Conservation (phyloP, 1,140 invertebrate genomes). For the Euwallacea fornicatus region DNA sequence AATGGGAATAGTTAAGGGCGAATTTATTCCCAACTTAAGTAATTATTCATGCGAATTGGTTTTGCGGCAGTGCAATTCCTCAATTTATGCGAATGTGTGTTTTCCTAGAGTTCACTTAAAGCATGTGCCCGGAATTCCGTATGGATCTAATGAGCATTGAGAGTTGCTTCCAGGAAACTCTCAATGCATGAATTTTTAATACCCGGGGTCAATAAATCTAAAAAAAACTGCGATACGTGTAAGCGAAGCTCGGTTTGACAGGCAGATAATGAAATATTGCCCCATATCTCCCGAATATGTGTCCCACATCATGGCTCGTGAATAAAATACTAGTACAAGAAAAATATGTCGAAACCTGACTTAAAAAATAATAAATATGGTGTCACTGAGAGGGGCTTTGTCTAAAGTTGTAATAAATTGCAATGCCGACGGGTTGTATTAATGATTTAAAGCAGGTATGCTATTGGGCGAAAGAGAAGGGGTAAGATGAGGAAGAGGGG, state of each 20-base stretch:
- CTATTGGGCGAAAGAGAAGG: neutral
- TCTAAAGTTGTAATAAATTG: constrained; percentile 11
- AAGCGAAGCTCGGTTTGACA: neutral
- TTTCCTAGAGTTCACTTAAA: neutral
- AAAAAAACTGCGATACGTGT: too few species aligned
- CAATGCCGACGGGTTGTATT: constrained; percentile 7
- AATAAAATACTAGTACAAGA: constrained; percentile 3
- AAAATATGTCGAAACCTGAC: constrained; percentile 13
- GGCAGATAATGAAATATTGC: neutral
- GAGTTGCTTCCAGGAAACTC: too few species aligned
- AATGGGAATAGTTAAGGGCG: constrained; percentile 7
- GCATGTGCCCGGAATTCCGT: neutral
- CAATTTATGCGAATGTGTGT: neutral
- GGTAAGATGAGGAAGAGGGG: neutral
- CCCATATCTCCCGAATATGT: neutral
- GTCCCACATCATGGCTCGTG: neutral
- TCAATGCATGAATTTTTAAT: too few species aligned
- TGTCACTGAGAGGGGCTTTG: constrained; percentile 9
- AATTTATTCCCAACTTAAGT: constrained; percentile 8
- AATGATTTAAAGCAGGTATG: neutral
- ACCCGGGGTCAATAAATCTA: too few species aligned
- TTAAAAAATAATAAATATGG: constrained; percentile 19
- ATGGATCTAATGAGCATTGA: too few species aligned
- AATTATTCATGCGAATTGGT: constrained; percentile 13
- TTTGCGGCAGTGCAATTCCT: neutral